Conservation (phyloP, 2,797 vertebrate species). For the Centroberyx gerrardi region DNA sequence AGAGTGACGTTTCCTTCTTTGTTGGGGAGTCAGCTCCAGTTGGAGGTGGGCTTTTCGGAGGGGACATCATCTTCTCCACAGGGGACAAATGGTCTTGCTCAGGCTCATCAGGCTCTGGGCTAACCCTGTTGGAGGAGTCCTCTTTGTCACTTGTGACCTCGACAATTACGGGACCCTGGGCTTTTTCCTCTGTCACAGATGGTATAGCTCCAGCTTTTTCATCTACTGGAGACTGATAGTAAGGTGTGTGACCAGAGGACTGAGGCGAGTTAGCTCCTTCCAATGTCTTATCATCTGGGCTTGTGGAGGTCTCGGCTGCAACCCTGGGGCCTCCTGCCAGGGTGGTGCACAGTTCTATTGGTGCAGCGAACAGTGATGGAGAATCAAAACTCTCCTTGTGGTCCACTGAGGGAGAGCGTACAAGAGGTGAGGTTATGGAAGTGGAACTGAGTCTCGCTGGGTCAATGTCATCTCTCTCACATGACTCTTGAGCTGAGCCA, state of each 20-base stretch:
- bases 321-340: constrained; percentile 76
- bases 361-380: constrained; percentile 87
- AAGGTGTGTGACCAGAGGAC: constrained; percentile 97
- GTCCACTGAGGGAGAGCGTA: constrained; percentile 93
- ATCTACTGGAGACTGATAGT: constrained; percentile 96
- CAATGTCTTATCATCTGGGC: constrained; percentile 94
- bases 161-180: constrained; percentile 88
- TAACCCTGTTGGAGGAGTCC: constrained; percentile 86
- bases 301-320: constrained; percentile 85
- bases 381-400: constrained; percentile 89
- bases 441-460: constrained; percentile 79
- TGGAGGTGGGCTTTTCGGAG: constrained; percentile 86
- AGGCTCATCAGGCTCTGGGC: constrained; percentile 90
- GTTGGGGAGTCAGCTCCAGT: constrained; percentile 84
- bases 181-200: constrained; percentile 74
- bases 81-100: constrained; percentile 87
- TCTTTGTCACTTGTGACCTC: constrained; percentile 93
- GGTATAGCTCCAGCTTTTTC: constrained; percentile 89
- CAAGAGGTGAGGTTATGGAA: constrained; percentile 86
- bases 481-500: constrained; percentile 66
- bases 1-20: constrained; percentile 78
- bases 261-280: constrained; percentile 93
- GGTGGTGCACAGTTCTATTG: constrained; percentile 86
- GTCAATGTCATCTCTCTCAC: constrained; percentile 72
- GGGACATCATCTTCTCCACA: constrained; percentile 85